These are phyloP conservation scores for Notolabrus celidotus DNA, from an alignment of 2,797 vertebrate species.

Conservation along the genomic window DNA sequence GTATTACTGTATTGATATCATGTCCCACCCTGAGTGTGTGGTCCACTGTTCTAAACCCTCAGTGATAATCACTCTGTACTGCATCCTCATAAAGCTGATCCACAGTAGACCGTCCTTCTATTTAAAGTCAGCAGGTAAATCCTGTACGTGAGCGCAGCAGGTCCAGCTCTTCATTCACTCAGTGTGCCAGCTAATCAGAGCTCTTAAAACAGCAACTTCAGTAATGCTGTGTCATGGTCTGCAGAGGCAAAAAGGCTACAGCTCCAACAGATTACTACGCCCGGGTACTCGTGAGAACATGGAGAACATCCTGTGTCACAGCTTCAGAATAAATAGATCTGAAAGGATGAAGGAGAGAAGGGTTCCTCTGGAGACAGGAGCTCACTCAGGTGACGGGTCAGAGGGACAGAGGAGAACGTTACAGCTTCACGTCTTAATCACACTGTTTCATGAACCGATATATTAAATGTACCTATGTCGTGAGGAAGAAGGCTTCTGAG, in stretches of 20 bases:
- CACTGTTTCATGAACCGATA: no score
- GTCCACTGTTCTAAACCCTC: background rate
- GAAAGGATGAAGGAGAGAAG: background rate
- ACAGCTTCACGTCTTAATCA: no score
- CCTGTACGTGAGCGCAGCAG: background rate
- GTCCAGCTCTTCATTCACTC: background rate
- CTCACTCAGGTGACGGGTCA: background rate
- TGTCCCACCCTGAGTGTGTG: no score
- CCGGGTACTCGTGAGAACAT: background rate
- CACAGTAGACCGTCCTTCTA: background rate
- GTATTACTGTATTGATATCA: no score
- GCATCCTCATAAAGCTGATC: background rate
- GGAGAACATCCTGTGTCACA: conserved; percentile 9
- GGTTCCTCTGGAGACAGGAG: background rate
- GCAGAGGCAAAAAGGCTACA: background rate
- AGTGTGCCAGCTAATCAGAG: background rate
- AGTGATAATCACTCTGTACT: background rate
- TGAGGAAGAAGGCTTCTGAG: no score
- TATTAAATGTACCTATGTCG: no score
- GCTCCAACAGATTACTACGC: conserved; percentile 4
- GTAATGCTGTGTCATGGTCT: conserved; percentile 3
- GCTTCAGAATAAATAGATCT: conserved; percentile 22
- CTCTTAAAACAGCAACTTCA: background rate
- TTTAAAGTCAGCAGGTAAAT: background rate
- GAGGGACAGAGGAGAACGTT: no score